These are phyloP conservation scores for Aplodontia rufa DNA, from an alignment of 2,113 vertebrate genomes.

Conservation along the genomic window DNA sequence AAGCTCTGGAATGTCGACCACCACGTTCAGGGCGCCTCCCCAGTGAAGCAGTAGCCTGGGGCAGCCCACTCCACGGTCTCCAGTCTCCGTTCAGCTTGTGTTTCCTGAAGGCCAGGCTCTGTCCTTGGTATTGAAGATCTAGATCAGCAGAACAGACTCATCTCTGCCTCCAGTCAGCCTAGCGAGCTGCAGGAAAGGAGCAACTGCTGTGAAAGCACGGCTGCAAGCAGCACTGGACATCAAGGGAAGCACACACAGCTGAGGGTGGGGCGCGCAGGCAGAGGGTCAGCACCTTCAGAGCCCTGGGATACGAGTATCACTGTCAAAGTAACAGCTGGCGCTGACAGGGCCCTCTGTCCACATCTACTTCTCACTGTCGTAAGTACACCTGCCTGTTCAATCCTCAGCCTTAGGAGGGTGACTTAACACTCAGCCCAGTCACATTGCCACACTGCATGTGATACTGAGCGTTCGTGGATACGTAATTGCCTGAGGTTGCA, in stretches of 20 bases:
- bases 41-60: neutral
- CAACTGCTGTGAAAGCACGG: neutral
- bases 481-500: neutral
- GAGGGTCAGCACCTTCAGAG: neutral
- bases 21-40: neutral
- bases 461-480: accelerated
- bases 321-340: neutral
- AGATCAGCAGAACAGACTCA: neutral
- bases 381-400: neutral
- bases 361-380: neutral
- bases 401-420: neutral
- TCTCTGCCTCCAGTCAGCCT: neutral
- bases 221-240: too few species aligned
- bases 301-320: neutral
- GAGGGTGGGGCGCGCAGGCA: neutral
- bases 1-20: neutral
- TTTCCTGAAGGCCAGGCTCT: neutral
- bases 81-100: neutral
- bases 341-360: accelerated
- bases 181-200: neutral
- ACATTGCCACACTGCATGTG: too few species aligned
- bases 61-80: too few species aligned
- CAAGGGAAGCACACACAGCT: neutral
- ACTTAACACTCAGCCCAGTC: neutral
- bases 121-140: neutral